Base-by-base conservation (phyloP, 2,888 invertebrate genomes). In the Sepiola atlantica region DNA sequence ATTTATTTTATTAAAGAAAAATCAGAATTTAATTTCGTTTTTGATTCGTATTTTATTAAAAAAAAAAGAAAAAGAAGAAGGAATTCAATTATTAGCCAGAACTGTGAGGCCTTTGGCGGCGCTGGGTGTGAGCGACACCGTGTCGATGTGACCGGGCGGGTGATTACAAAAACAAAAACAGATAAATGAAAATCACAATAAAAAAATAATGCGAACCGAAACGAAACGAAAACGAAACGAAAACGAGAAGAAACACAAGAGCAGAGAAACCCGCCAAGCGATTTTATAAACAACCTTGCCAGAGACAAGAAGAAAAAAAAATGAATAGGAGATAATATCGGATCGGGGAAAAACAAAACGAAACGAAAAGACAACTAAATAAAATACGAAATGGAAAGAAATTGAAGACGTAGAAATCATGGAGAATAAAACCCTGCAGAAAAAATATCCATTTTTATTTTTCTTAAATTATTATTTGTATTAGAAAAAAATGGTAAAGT, bases 251-350 rank as follows among this genome's bases (percentile, higher is more conserved):
- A 77, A 77, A 77, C 77, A 32, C 77, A 77, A 77, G 77, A 77
- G 28, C 77, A 8, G 77, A 77, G 77, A 77, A 77, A 77, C 77
- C 77, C 32, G 77, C 77, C 77, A 77, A 77, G 77, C n/a, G n/a
- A 77, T 77, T 77, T 77, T 77, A 77, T 77, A 77, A 77, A 77
- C 77, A 77, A 77, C 77, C 77, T 77, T 21, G n/a, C 77, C n/a
- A 77, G 77, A 77, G n/a, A 28, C 28, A 77, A 77, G n/a, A n/a
- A n/a, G n/a, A n/a, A n/a, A 32, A 77, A 4, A 77, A 57, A 57
- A 57, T 21, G 57, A 57, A 57, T 57, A 20, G n/a, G 77, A 77
- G 77, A 77, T 77, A n/a, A 77, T 77, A 77, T 32, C n/a, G 18
- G 16, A 45, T 45, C 2, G 45, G 45, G 45, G 45, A 45, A 77